Percentiles rank a stretch among this genome's conserved stretches.
These are phyloP conservation scores for Anneissia japonica DNA, from an alignment of 35 echinoderm and acorn worm genomes.

Conservation along the genomic window DNA sequence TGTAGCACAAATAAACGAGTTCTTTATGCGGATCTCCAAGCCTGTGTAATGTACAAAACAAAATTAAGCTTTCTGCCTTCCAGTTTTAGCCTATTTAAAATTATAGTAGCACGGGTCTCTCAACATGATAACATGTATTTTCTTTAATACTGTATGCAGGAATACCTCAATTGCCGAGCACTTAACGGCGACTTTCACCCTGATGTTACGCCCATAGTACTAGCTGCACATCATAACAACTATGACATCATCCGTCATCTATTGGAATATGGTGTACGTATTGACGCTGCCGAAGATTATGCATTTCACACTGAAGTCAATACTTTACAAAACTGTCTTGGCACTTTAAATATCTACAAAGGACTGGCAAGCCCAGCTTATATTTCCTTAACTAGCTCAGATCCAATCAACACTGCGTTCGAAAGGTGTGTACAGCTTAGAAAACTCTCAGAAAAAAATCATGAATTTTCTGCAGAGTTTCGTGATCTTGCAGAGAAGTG, in stretches of 20 bases:
- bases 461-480: constrained; percentile 86
- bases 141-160: constrained; percentile 43
- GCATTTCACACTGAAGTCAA: constrained; percentile 88
- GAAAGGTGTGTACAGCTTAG: constrained; percentile 71
- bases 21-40: too few species aligned
- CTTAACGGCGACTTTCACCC: constrained; percentile 98
- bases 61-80: too few species aligned
- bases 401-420: constrained; percentile 94
- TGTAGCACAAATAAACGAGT: too few species aligned
- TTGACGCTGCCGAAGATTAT: constrained; percentile 88
- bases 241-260: constrained; percentile 98
- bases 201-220: constrained; percentile 91
- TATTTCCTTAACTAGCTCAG: constrained; percentile 88
- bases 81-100: too few species aligned
- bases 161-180: constrained; percentile 77
- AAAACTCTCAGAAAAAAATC: constrained; percentile 73
- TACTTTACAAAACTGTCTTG: constrained; percentile 88
- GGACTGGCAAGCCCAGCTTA: constrained; percentile 92
- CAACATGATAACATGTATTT: too few species aligned
- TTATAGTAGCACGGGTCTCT: too few species aligned
- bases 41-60: too few species aligned
- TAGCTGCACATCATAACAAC: constrained; percentile 98
- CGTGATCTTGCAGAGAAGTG: constrained; percentile 69
- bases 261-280: constrained; percentile 86
- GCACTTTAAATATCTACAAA: constrained; percentile 85